Evolutionary conservation across 1,140 invertebrate genomes (phyloP).

Genomic region (Magallana angulata): DNA sequence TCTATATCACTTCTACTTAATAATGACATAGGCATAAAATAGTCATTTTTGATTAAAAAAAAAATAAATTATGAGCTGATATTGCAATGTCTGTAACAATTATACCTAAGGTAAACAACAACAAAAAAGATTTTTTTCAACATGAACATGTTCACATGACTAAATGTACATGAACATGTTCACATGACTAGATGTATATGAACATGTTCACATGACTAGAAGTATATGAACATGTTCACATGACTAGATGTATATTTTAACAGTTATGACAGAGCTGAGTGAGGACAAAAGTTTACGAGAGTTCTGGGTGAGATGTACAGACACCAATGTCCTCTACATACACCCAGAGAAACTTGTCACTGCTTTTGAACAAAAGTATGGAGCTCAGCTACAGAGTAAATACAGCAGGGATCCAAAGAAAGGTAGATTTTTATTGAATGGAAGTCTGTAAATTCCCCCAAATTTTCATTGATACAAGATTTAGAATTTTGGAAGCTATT

Average conservation of each 20-base stretch:
- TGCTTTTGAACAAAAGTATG: conserved; percentile 75
- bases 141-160: no score
- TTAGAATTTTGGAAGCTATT: no score
- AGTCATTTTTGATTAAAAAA: neutral
- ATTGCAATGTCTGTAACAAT: no score
- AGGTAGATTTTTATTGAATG: conserved; percentile 28
- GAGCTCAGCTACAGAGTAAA: conserved; percentile 58
- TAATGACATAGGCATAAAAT: neutral
- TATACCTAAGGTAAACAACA: no score
- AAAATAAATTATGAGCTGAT: no score
- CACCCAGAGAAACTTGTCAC: conserved; percentile 72
- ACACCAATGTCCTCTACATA: conserved; percentile 71
- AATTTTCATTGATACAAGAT: no score
- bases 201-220: no score
- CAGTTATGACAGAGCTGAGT: conserved; percentile 72
- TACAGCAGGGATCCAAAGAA: conserved; percentile 53
- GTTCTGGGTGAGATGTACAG: conserved; percentile 77
- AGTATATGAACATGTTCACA: conserved; percentile 51
- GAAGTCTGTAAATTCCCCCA: no score
- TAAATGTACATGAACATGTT: conserved; percentile 47
- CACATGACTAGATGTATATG: conserved; percentile 39
- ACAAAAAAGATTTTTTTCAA: no score
- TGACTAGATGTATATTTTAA: neutral
- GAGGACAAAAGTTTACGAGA: conserved; percentile 73
- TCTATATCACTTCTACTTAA: neutral